These are phyloP conservation scores for Pachypanchax playfairii DNA, from an alignment of 2,113 vertebrate genomes.

Conservation along the genomic window DNA sequence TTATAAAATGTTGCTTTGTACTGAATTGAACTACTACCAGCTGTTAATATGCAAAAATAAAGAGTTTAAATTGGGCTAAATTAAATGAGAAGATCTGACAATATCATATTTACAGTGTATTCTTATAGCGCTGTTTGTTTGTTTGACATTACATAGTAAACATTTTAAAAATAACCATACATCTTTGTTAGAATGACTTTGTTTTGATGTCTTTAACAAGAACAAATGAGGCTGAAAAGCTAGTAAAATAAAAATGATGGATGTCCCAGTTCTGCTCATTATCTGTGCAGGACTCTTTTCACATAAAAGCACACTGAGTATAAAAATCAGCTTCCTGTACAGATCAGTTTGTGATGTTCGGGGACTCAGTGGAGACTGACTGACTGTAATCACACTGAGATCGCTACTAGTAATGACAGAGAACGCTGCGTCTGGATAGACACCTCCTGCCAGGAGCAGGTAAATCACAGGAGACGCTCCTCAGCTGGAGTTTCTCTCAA, in stretches of 20 bases:
- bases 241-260: neutral
- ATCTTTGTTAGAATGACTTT: neutral
- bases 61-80: no score
- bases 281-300: neutral
- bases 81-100: no score
- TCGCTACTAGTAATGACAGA: slow-evolving; percentile 16
- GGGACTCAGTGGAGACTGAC: slow-evolving; percentile 2
- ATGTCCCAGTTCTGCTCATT: neutral
- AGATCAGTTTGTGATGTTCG: neutral
- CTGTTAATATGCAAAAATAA: no score
- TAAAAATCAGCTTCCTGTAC: neutral
- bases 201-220: neutral
- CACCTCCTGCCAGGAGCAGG: slow-evolving; percentile 23
- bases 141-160: no score
- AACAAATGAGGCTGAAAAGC: neutral
- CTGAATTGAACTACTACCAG: no score
- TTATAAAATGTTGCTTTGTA: no score
- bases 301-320: neutral
- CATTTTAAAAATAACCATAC: no score
- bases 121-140: no score
- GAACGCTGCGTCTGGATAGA: slow-evolving; percentile 4
- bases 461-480: slow-evolving; percentile 3
- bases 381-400: neutral
- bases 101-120: no score
- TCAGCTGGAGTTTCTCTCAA: neutral